These are phyloP conservation scores for Lasioglossum marginatum DNA, from an alignment of 2,888 invertebrate genomes.

Conservation along the genomic window DNA sequence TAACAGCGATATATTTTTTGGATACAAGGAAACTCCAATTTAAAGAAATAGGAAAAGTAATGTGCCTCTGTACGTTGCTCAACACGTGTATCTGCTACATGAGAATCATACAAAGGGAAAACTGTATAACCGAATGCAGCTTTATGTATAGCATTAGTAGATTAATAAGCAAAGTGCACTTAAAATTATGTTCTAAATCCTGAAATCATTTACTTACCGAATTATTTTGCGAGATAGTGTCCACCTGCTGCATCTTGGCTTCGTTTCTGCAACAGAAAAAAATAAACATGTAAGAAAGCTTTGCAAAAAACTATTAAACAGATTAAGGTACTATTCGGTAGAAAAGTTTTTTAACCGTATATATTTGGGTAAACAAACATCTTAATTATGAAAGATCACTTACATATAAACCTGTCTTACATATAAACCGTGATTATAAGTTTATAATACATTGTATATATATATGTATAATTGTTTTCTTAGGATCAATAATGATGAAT, in stretches of 20 bases:
- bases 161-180: conserved; percentile 69
- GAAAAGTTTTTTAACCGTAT: conserved; percentile 28
- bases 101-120: conserved; percentile 34
- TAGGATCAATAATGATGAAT: conserved; percentile 32
- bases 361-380: conserved; percentile 35
- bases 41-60: conserved; percentile 1
- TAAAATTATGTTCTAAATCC: conserved; percentile 32
- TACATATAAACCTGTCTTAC: conserved; percentile 48
- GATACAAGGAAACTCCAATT: neutral
- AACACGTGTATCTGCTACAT: conserved; percentile 48
- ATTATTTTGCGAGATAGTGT: conserved; percentile 86
- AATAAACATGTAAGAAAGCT: conserved; percentile 42
- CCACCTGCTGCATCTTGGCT: conserved; percentile 87
- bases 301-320: neutral
- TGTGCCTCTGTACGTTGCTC: conserved; percentile 31
- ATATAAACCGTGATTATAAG: conserved; percentile 36
- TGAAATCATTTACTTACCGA: conserved; percentile 83
- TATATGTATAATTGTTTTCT: conserved; percentile 27
- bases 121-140: conserved; percentile 51
- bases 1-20: neutral
- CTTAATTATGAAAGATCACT: conserved; percentile 34
- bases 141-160: conserved; percentile 63
- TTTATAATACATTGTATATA: conserved; percentile 34
- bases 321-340: conserved; percentile 24
- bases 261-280: conserved; percentile 83